A percentile compares a stretch with the other conserved stretches of the same genome.
phyloP scores from a whole-genome alignment of 2,113 vertebrate genomes.

The Nannobrachium achirus region DNA sequence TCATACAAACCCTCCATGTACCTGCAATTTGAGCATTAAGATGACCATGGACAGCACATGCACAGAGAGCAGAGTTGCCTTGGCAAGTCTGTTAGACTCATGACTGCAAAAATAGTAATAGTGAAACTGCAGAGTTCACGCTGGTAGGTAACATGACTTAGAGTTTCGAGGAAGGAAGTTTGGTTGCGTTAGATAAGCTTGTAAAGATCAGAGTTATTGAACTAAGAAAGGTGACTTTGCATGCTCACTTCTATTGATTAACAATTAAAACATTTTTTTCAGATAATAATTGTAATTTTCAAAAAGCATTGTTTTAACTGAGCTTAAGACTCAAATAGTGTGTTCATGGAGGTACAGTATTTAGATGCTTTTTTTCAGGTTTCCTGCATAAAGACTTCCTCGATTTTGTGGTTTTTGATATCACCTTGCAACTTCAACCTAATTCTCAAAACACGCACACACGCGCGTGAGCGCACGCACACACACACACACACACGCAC shows the following conservation, averaged over 20 bases:
- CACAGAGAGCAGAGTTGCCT: conserved; percentile 32
- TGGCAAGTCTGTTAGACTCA: background rate
- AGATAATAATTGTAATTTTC: no score
- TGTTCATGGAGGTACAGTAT: no score
- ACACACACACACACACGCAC: background rate
- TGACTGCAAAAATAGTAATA: background rate
- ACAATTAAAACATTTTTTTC: no score
- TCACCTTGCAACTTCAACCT: no score
- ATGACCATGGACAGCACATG: background rate
- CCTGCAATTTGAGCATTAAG: conserved; percentile 24
- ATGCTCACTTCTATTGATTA: no score
- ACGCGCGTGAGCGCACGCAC: background rate
- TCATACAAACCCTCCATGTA: conserved; percentile 21
- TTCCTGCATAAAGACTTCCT: no score
- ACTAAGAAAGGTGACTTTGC: background rate
- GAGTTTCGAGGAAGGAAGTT: conserved; percentile 1
- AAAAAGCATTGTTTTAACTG: no score
- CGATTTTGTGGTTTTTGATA: no score
- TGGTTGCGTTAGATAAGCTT: background rate
- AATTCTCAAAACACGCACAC: no score
- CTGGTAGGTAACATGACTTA: background rate
- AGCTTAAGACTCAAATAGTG: no score
- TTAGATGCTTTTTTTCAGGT: no score
- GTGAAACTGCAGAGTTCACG: background rate
- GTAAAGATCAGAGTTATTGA: background rate